A percentile compares a stretch with the other conserved stretches of the same genome.
Conservation (phyloP, 2,888 invertebrate species). For the Caenorhabditis drosophilae region DNA sequence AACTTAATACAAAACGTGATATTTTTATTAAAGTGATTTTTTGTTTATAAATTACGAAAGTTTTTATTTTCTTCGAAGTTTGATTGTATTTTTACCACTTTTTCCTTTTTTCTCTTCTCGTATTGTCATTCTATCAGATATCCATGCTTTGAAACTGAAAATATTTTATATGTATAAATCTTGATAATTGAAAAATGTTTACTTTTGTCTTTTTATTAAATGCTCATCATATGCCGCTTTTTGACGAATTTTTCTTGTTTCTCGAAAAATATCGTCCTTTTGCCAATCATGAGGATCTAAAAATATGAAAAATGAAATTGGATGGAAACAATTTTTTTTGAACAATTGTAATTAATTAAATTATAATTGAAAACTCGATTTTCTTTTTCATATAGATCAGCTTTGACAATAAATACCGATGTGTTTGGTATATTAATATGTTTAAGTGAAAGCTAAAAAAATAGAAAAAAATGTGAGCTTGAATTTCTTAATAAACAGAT, state of each 20-base stretch:
- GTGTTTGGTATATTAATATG: constrained; percentile 4
- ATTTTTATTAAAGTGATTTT: neutral
- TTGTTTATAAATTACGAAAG: neutral
- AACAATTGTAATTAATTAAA: no score
- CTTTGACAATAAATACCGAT: constrained; percentile 19
- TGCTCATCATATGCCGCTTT: constrained; percentile 9
- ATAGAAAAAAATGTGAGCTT: neutral
- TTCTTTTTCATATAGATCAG: constrained; percentile 13
- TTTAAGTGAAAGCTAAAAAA: no score
- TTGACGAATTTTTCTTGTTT: constrained; percentile 19
- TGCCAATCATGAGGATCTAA: no score
- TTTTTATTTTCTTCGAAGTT: neutral
- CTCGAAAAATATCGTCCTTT: constrained; percentile 8
- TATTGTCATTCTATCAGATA: constrained; percentile 15
- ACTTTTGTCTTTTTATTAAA: constrained; percentile 22
- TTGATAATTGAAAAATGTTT: neutral
- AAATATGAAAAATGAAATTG: no score
- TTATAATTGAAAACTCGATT: no score
- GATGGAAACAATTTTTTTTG: neutral
- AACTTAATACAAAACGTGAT: neutral
- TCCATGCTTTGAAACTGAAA: constrained; percentile 25
- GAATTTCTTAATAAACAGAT: neutral
- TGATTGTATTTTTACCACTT: neutral
- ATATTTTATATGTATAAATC: no score
- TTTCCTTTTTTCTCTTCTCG: constrained; percentile 1